phyloP scores from a whole-genome alignment of 2,888 invertebrate genomes.

The Limnephilus rhombicus region DNA sequence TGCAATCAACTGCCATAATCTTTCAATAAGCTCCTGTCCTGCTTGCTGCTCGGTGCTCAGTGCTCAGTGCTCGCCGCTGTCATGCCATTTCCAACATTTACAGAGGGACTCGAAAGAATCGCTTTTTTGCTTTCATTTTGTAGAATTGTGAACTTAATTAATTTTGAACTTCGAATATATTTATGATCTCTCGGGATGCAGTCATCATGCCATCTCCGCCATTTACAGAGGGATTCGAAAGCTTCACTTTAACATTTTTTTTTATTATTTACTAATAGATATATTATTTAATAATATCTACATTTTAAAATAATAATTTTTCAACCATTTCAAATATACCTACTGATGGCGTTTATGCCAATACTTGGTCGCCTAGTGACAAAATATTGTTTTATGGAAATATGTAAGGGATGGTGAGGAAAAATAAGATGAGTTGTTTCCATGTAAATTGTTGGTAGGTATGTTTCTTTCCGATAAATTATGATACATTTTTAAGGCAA shows the following conservation, averaged over 20 bases:
- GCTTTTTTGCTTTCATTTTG: background rate
- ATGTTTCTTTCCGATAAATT: too few relatives aligned
- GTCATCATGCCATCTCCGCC: too few relatives aligned
- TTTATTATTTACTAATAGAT: too few relatives aligned
- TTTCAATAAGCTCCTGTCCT: constrained; percentile 36
- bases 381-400: background rate
- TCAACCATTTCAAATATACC: too few relatives aligned
- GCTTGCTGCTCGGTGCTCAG: background rate
- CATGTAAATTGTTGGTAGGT: too few relatives aligned
- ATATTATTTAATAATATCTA: too few relatives aligned
- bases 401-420: background rate
- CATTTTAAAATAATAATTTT: too few relatives aligned
- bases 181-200: too few relatives aligned
- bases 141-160: background rate
- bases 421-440: background rate
- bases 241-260: background rate
- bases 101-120: background rate
- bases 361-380: background rate
- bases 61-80: background rate
- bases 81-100: background rate
- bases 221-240: too few relatives aligned
- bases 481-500: too few relatives aligned
- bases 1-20: constrained; percentile 62
- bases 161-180: too few relatives aligned
- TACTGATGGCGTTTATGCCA: background rate